A percentile compares a stretch with the other conserved stretches of the same genome.
phyloP scores from a whole-genome alignment of 2,797 vertebrate genomes.

The Labroides dimidiatus region DNA sequence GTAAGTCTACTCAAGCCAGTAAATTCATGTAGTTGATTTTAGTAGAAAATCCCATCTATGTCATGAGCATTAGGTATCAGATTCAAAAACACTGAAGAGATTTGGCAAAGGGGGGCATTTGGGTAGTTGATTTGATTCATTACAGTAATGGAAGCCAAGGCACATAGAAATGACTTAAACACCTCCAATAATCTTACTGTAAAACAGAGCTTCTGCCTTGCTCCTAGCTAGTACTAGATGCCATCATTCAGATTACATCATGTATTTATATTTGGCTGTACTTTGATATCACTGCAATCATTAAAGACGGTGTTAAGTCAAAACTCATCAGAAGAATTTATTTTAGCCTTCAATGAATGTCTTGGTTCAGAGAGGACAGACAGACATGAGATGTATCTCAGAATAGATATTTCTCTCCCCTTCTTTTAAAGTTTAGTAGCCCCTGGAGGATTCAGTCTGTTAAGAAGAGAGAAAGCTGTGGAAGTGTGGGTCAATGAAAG shows the following conservation, averaged over 20 bases:
- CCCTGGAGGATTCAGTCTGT: not conserved
- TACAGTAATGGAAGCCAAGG: not conserved
- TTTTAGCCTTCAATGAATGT: conserved; percentile 34
- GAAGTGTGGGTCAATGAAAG: not conserved
- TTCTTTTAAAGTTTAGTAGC: conserved; percentile 9
- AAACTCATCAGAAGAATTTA: conserved; percentile 15
- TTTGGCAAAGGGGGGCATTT: no score
- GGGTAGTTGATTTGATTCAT: not conserved
- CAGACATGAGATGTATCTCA: conserved; percentile 5
- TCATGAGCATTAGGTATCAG: no score
- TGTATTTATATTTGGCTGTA: conserved; percentile 21
- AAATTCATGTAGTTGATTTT: no score
- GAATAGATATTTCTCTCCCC: conserved; percentile 18
- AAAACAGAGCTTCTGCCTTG: not conserved
- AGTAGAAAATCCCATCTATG: no score
- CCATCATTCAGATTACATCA: conserved; percentile 8
- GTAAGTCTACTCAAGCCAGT: not conserved
- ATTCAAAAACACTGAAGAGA: no score
- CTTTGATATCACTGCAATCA: conserved; percentile 9
- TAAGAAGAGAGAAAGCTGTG: not conserved
- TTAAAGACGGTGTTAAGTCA: conserved; percentile 6
- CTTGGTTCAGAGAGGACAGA: not conserved
- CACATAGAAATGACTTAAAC: not conserved
- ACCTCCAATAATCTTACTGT: not conserved
- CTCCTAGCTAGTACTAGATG: not conserved